A percentile compares a stretch with the other conserved stretches of the same genome.
Evolutionary conservation across 2,113 vertebrate species (phyloP).

Genomic region (Xyliphius kryptos): DNA sequence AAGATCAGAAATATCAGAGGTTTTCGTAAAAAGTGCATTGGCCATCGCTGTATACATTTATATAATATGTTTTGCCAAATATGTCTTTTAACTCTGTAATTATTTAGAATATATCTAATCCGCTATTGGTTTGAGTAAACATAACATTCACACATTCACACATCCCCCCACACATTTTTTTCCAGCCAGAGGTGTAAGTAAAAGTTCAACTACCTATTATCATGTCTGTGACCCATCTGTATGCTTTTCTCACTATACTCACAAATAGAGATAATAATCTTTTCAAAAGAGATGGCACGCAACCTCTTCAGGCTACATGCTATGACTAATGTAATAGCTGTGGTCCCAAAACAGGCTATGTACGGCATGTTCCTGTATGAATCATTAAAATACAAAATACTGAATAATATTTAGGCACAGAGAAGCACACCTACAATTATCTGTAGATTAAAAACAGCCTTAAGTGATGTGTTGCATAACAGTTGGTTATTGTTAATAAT

Average conservation of each 20-base stretch:
- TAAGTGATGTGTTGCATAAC: neutral
- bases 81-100: neutral
- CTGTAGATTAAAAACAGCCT: neutral
- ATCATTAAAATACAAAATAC: neutral
- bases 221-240: constrained; percentile 15
- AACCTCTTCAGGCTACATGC: constrained; percentile 8
- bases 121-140: neutral
- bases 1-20: neutral
- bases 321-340: constrained; percentile 7
- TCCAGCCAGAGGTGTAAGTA: constrained; percentile 2
- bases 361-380: neutral
- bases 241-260: constrained; percentile 17
- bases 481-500: neutral
- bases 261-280: constrained; percentile 20
- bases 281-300: constrained; percentile 11
- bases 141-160: no score
- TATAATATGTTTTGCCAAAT: neutral
- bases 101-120: neutral
- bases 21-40: neutral
- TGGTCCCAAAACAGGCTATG: neutral
- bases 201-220: constrained; percentile 19
- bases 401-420: constrained; percentile 2
- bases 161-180: no score
- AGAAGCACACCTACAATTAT: constrained; percentile 4
- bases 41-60: neutral